A percentile compares a stretch with the other conserved stretches of the same genome.
These are phyloP conservation scores for Polydrusus pterygomalis DNA, from an alignment of 2,888 invertebrate species.

Conservation along the genomic window DNA sequence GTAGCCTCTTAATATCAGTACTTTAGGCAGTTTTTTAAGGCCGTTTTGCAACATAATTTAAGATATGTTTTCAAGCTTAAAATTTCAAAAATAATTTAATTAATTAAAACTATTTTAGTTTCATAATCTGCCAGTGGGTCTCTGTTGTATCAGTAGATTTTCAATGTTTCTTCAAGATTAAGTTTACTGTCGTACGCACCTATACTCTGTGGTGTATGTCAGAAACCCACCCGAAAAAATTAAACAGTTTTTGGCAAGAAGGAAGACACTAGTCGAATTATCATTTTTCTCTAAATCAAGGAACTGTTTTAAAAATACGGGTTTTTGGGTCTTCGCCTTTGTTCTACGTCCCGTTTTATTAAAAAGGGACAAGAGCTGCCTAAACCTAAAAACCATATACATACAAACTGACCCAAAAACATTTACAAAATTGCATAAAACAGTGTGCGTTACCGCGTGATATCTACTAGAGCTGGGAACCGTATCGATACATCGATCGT, in stretches of 20 bases:
- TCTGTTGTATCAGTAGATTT: too few species aligned
- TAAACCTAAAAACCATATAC: too few species aligned
- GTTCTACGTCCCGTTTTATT: too few species aligned
- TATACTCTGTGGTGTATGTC: too few species aligned
- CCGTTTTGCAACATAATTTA: slow-evolving; percentile 22
- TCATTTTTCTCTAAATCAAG: slow-evolving; percentile 1
- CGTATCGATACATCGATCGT: too few species aligned
- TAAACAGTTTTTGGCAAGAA: slow-evolving; percentile 9
- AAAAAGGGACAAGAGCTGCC: too few species aligned
- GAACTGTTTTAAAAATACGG: not conserved
- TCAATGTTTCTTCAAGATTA: too few species aligned
- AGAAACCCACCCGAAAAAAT: too few species aligned
- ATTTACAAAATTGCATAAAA: slow-evolving; percentile 7
- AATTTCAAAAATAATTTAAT: not conserved
- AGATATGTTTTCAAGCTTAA: slow-evolving; percentile 26
- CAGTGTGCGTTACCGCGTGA: slow-evolving; percentile 15
- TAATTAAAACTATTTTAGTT: not conserved
- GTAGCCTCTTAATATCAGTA: slow-evolving; percentile 41
- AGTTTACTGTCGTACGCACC: too few species aligned
- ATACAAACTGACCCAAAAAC: not conserved
- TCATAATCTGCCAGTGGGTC: not conserved
- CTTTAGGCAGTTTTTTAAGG: slow-evolving; percentile 29
- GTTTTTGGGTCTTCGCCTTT: not conserved
- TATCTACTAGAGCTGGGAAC: not conserved
- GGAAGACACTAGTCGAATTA: not conserved